Conservation (phyloP, 2,797 vertebrate species). For the Kryptopterus vitreolus region DNA sequence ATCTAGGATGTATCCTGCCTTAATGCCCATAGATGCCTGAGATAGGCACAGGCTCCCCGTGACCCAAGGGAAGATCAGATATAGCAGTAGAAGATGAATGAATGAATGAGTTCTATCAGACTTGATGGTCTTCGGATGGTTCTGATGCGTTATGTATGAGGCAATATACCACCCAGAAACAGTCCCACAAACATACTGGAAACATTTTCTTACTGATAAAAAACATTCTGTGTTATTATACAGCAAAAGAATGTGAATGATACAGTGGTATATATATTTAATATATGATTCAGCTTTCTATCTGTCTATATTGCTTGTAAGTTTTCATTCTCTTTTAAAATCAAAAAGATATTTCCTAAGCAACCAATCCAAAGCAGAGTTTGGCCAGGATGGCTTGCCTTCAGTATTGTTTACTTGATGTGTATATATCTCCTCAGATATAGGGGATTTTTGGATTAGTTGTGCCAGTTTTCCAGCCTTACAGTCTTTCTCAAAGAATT, state of each 20-base stretch:
- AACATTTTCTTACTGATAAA: constrained; percentile 4
- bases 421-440: too few relatives aligned
- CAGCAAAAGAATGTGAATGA: background rate
- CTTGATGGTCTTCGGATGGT: constrained; percentile 20
- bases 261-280: constrained; percentile 1
- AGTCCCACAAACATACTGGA: background rate
- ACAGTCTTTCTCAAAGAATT: background rate
- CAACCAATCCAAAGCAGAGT: too few relatives aligned
- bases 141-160: constrained; percentile 30
- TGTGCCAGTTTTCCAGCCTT: background rate
- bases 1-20: too few relatives aligned
- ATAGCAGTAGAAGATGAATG: too few relatives aligned
- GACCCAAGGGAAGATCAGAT: too few relatives aligned
- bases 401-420: too few relatives aligned
- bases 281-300: background rate
- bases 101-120: too few relatives aligned
- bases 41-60: too few relatives aligned
- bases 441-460: background rate
- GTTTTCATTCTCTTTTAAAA: background rate
- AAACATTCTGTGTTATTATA: background rate
- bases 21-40: too few relatives aligned
- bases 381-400: too few relatives aligned
- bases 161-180: constrained; percentile 49
- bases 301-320: too few relatives aligned
- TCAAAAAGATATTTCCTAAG: background rate